Percentiles rank a stretch among this genome's conserved stretches.
Evolutionary conservation across 2,113 vertebrate genomes (phyloP).

Genomic region (Paraplagusia blochii): DNA sequence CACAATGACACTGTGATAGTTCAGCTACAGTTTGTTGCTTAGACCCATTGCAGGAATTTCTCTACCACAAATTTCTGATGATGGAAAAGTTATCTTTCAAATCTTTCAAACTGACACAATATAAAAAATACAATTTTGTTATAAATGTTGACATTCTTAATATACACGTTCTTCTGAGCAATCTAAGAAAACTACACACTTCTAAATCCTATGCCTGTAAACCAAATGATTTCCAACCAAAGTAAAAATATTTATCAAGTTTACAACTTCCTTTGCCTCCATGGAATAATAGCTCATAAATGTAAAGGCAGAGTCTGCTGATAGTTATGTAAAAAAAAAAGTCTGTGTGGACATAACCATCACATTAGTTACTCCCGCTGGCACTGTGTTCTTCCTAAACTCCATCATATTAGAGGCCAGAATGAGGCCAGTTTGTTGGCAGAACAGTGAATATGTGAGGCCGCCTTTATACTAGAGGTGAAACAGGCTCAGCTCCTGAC

Average conservation of each 20-base stretch:
- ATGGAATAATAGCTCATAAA: background rate
- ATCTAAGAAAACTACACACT: too few species aligned
- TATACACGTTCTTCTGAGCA: too few species aligned
- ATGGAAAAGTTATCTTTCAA: too few species aligned
- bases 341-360: background rate
- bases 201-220: too few species aligned
- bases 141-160: too few species aligned
- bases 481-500: slow-evolving; percentile 4
- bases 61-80: too few species aligned
- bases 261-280: background rate
- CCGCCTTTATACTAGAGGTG: background rate
- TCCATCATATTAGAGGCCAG: slow-evolving; percentile 31
- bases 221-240: too few species aligned
- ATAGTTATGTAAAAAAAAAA: slow-evolving; percentile 6
- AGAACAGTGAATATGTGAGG: slow-evolving; percentile 2
- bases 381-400: slow-evolving; percentile 15
- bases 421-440: slow-evolving; percentile 32
- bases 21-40: too few species aligned
- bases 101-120: too few species aligned
- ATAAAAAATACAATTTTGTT: too few species aligned
- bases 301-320: slow-evolving; percentile 8
- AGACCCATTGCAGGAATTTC: too few species aligned
- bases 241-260: slow-evolving; percentile 1
- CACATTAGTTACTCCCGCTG: slow-evolving; percentile 24
- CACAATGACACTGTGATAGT: too few species aligned